phyloP scores from a whole-genome alignment of 2,113 vertebrate genomes.

The Strix aluco region DNA sequence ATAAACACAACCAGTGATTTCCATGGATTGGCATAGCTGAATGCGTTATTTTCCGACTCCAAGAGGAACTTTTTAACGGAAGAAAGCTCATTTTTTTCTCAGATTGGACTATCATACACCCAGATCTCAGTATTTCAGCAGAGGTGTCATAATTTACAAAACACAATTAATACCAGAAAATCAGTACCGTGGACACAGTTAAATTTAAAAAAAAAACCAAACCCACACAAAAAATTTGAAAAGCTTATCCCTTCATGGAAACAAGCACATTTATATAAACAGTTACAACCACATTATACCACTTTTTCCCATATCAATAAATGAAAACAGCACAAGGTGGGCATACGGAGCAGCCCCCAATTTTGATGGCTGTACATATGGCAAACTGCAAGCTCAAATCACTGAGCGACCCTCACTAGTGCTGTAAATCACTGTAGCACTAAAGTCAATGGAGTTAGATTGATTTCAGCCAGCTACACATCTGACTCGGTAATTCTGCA shows the following conservation, averaged over 20 bases:
- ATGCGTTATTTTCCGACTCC: neutral
- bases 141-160: neutral
- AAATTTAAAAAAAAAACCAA: neutral
- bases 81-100: neutral
- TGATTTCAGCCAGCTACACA: neutral
- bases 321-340: neutral
- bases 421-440: neutral
- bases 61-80: neutral
- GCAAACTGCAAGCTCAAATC: neutral
- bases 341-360: fast-evolving
- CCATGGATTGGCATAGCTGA: neutral
- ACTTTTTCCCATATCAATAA: neutral
- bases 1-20: conserved; percentile 59
- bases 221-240: neutral
- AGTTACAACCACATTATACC: neutral
- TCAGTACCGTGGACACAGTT: too few species aligned
- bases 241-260: neutral
- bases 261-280: neutral
- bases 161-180: neutral
- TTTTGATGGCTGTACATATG: fast-evolving
- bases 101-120: neutral
- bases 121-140: neutral
- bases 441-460: neutral
- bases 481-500: neutral
- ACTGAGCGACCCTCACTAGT: fast-evolving